Evolutionary conservation across 2,113 vertebrate genomes (phyloP).

Genomic region (Dascyllus trimaculatus): DNA sequence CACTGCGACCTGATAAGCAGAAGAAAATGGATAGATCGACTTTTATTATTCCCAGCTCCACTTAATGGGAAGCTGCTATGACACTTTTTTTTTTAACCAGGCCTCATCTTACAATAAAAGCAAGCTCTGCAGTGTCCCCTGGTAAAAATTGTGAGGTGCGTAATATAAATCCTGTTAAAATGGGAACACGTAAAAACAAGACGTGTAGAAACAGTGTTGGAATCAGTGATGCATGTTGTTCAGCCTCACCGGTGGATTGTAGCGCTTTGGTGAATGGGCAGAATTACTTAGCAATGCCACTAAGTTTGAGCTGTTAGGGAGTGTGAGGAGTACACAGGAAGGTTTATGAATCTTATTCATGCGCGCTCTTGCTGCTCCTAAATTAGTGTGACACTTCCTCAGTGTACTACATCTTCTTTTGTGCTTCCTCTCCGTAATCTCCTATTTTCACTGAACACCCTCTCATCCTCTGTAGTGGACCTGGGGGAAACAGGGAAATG

Average conservation of each 20-base stretch:
- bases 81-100: no score
- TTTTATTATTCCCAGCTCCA: no score
- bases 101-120: not conserved
- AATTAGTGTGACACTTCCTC: constrained; percentile 25
- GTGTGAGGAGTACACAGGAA: not conserved
- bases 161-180: not conserved
- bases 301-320: not conserved
- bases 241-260: not conserved
- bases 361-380: constrained; percentile 19
- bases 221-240: constrained; percentile 38
- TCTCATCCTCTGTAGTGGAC: not conserved
- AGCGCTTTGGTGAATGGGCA: constrained; percentile 16
- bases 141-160: not conserved
- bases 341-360: constrained; percentile 10
- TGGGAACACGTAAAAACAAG: not conserved
- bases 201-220: not conserved
- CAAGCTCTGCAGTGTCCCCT: not conserved
- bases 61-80: no score
- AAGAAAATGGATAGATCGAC: no score
- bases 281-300: constrained; percentile 11
- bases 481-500: constrained; percentile 23
- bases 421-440: constrained; percentile 8
- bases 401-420: constrained; percentile 7
- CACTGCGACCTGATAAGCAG: no score
- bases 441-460: constrained; percentile 5